These are phyloP conservation scores for Neoascia interrupta DNA, from an alignment of 2,888 invertebrate genomes.

Conservation along the genomic window DNA sequence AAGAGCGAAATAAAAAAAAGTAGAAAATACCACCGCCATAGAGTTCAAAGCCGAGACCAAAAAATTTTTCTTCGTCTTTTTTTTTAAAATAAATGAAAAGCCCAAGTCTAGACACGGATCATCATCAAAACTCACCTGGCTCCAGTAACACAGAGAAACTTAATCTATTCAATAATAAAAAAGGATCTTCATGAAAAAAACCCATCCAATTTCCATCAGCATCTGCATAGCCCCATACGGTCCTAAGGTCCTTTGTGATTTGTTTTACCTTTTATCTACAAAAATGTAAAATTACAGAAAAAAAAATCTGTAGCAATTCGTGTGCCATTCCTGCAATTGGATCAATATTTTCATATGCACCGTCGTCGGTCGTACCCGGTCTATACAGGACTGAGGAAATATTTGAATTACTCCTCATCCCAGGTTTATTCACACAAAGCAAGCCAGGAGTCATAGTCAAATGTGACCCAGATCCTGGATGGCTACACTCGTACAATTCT, in stretches of 20 bases:
- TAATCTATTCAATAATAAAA: neutral
- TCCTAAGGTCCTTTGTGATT: too few species aligned
- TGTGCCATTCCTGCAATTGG: conserved; percentile 17
- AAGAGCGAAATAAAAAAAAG: neutral
- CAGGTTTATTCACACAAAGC: conserved; percentile 6
- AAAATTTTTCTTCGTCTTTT: too few species aligned
- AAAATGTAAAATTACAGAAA: conserved; percentile 15
- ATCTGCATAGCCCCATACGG: conserved; percentile 19
- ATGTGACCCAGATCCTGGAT: conserved; percentile 46
- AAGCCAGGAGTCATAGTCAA: conserved; percentile 34
- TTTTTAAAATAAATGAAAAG: conserved; percentile 6
- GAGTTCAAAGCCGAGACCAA: too few species aligned
- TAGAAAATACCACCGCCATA: neutral
- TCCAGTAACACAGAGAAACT: neutral
- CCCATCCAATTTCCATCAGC: conserved; percentile 27
- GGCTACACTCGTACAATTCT: neutral
- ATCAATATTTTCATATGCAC: conserved; percentile 41
- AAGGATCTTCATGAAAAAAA: conserved; percentile 1
- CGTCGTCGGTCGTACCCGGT: neutral
- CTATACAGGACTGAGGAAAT: too few species aligned
- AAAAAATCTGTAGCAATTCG: conserved; percentile 15
- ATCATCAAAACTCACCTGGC: conserved; percentile 28
- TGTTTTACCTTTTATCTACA: neutral
- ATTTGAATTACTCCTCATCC: conserved; percentile 1
- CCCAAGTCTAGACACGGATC: conserved; percentile 44